These are phyloP conservation scores for Eulacestoma nigropectus DNA, from an alignment of 2,113 vertebrate genomes.

Conservation along the genomic window DNA sequence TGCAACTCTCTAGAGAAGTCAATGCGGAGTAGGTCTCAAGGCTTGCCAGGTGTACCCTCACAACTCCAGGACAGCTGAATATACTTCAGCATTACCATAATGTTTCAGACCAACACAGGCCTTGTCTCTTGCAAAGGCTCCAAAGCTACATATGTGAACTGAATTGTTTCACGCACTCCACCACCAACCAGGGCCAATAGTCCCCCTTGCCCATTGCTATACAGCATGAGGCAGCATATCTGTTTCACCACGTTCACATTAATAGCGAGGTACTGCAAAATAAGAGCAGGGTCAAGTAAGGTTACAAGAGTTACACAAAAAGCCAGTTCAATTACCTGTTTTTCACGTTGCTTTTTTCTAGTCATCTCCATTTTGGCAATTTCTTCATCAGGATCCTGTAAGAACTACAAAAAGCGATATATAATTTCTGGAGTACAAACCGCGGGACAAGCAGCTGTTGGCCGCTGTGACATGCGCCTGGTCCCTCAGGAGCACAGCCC, in stretches of 20 bases:
- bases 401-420: slow-evolving; percentile 69
- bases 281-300: background rate
- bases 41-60: background rate
- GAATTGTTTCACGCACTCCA: background rate
- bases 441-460: rapidly evolving
- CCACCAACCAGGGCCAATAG: background rate
- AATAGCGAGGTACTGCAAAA: background rate
- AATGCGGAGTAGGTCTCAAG: background rate
- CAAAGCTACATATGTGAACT: background rate
- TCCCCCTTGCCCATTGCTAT: rapidly evolving
- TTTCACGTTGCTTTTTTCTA: slow-evolving; percentile 74
- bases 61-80: background rate
- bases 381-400: slow-evolving; percentile 90
- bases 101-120: background rate
- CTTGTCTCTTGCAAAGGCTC: background rate
- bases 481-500: background rate
- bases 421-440: background rate
- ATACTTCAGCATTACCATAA: background rate
- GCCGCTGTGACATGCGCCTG: rapidly evolving
- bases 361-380: slow-evolving; percentile 71
- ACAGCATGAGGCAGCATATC: rapidly evolving
- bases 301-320: background rate
- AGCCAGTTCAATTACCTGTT: slow-evolving; percentile 67
- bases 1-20: background rate
- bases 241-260: rapidly evolving